phyloP scores from a whole-genome alignment of 53 echinoderm and acorn worm genomes.

The Henricia sp. region DNA sequence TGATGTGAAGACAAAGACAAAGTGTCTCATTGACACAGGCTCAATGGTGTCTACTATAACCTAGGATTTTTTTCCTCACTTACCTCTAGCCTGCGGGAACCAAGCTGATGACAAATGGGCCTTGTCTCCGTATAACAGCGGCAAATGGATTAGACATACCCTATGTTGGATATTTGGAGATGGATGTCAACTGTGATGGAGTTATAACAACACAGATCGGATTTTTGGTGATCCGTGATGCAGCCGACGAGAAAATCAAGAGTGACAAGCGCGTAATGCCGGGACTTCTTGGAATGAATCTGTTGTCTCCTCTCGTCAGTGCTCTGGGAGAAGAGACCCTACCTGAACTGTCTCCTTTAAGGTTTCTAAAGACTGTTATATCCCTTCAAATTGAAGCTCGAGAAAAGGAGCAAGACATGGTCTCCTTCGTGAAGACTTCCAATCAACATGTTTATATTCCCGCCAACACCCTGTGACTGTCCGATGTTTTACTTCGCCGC shows the following conservation, averaged over 20 bases:
- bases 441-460: not conserved
- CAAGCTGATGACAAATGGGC: no score
- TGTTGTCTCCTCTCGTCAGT: not conserved
- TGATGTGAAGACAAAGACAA: no score
- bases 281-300: conserved; percentile 26
- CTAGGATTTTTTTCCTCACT: no score
- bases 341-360: not conserved
- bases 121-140: no score
- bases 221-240: not conserved
- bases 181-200: not conserved
- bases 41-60: no score
- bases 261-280: not conserved
- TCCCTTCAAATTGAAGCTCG: not conserved
- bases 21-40: no score
- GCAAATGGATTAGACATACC: not conserved
- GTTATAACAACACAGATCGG: not conserved
- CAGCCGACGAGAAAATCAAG: not conserved
- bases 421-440: not conserved
- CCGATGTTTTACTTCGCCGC: no score
- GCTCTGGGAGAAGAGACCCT: not conserved
- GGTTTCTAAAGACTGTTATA: not conserved
- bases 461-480: conserved; percentile 7
- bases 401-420: not conserved
- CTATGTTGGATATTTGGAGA: not conserved
- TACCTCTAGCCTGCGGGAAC: no score